A percentile compares a stretch with the other conserved stretches of the same genome.
These are phyloP conservation scores for Charadrius vociferus DNA, from an alignment of 2,113 vertebrate genomes.

Conservation along the genomic window DNA sequence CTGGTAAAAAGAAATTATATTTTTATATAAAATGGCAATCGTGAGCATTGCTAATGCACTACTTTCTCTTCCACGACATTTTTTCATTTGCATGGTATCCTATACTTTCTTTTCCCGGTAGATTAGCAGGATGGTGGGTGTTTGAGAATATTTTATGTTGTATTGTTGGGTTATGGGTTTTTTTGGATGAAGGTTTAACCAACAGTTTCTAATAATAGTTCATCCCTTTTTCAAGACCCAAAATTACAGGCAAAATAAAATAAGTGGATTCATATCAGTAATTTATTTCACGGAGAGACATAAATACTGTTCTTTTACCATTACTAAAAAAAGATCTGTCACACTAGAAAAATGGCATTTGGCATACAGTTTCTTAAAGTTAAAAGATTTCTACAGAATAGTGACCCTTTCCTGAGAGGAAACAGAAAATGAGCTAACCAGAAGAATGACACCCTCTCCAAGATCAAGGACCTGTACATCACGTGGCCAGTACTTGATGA, in stretches of 20 bases:
- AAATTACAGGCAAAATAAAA: background rate
- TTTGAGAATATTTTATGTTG: background rate
- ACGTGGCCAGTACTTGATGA: background rate
- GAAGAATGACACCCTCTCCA: background rate
- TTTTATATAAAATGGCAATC: background rate
- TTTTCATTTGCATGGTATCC: background rate
- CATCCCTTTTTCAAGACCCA: background rate
- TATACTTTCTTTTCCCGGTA: background rate
- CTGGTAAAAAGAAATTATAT: background rate
- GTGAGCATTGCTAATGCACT: background rate
- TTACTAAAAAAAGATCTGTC: background rate
- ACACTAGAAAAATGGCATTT: background rate
- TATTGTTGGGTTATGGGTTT: background rate
- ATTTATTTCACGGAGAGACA: background rate
- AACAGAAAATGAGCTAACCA: background rate
- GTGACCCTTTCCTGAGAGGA: background rate
- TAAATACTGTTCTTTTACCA: background rate
- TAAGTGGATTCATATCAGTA: background rate
- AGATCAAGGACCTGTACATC: background rate
- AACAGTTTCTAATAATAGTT: background rate
- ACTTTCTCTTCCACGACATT: background rate
- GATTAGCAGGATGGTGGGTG: accelerated
- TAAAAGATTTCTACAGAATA: background rate
- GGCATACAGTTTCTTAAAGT: background rate
- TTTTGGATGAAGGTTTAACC: background rate